Evolutionary conservation across 2,888 invertebrate genomes (phyloP).

Genomic region (Yponomeuta plumbellus): DNA sequence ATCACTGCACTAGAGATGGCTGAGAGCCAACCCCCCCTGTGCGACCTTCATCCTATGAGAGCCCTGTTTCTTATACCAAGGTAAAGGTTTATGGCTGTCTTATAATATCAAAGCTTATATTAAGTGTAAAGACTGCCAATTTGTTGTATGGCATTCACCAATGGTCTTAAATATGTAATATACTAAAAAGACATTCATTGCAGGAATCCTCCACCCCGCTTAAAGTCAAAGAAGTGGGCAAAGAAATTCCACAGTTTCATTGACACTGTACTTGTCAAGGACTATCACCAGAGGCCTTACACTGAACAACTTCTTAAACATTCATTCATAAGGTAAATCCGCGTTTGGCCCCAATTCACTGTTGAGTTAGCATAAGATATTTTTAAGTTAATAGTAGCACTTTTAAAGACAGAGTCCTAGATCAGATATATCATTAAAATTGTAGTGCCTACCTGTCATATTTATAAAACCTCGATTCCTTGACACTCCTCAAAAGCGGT

Average conservation of each 20-base stretch:
- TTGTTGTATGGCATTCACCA: no score
- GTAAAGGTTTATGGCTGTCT: slow-evolving; percentile 29
- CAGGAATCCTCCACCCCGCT: slow-evolving; percentile 96
- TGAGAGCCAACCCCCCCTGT: slow-evolving; percentile 98
- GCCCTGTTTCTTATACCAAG: slow-evolving; percentile 97
- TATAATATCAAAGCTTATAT: no score
- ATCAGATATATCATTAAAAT: no score
- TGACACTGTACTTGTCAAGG: slow-evolving; percentile 98
- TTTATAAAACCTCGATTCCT: no score
- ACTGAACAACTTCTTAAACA: slow-evolving; percentile 98
- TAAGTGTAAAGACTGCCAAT: no score
- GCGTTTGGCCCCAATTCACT: no score
- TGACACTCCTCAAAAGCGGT: no score
- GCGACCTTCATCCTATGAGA: slow-evolving; percentile 99
- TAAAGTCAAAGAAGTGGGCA: slow-evolving; percentile 98
- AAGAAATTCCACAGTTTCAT: slow-evolving; percentile 99
- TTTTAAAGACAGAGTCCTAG: no score
- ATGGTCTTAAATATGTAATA: no score
- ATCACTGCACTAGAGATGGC: slow-evolving; percentile 99
- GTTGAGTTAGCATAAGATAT: no score
- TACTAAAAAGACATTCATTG: slow-evolving; percentile 23
- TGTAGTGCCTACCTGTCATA: no score
- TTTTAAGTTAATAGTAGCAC: no score
- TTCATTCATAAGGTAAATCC: slow-evolving; percentile 90
- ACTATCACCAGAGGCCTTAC: slow-evolving; percentile 98